Percentiles rank a stretch among this genome's conserved stretches.
These are phyloP conservation scores for Polydrusus cervinus DNA, from an alignment of 2,888 invertebrate species.

Conservation along the genomic window DNA sequence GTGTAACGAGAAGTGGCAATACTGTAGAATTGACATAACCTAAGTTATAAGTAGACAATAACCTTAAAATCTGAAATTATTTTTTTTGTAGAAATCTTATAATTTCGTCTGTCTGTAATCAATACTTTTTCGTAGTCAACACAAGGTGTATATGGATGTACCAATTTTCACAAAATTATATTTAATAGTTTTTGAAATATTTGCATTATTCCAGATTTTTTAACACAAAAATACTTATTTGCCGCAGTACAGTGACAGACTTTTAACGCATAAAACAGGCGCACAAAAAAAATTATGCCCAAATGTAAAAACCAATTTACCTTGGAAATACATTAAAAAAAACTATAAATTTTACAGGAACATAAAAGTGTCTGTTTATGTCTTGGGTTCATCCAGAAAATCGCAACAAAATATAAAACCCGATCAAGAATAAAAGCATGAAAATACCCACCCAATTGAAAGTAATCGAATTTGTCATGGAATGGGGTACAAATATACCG, in stretches of 20 bases:
- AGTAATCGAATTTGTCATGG: constrained; percentile 44
- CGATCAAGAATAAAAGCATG: constrained; percentile 38
- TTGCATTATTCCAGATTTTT: no score
- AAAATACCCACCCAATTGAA: constrained; percentile 47
- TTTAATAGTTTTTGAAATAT: no score
- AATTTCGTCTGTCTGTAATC: no score
- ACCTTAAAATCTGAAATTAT: no score
- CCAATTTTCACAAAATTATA: no score
- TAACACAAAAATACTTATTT: no score
- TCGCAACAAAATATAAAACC: constrained; percentile 47
- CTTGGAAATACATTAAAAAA: constrained; percentile 26
- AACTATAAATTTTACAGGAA: constrained; percentile 45
- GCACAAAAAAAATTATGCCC: background rate
- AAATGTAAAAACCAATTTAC: constrained; percentile 38
- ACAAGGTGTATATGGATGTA: no score
- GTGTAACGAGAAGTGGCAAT: no score
- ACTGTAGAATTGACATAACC: no score
- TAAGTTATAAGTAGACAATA: no score
- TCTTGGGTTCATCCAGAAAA: constrained; percentile 46
- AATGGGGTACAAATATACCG: background rate
- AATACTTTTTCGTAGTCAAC: no score
- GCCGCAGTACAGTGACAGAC: background rate
- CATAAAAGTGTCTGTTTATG: constrained; percentile 51
- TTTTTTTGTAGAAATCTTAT: no score
- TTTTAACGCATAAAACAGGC: background rate